Conservation (phyloP, 2,888 invertebrate species). For the Hydroisotoma schaefferi region DNA sequence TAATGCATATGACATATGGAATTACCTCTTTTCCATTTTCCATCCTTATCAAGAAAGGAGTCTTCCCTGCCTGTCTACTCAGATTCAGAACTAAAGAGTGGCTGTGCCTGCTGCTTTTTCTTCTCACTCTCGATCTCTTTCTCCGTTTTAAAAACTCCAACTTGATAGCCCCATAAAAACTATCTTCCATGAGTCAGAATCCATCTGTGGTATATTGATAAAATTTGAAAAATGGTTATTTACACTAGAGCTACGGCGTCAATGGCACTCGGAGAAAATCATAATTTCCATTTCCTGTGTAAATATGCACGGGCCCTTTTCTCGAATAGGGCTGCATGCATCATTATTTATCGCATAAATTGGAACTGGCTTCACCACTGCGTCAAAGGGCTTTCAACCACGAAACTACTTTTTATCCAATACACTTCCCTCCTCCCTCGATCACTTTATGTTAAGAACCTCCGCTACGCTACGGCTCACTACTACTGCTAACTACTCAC, state of each 20-base stretch:
- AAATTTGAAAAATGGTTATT: slow-evolving; percentile 51
- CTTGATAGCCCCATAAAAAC: slow-evolving; percentile 49
- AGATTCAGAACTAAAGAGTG: too few relatives aligned
- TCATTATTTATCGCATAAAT: slow-evolving; percentile 48
- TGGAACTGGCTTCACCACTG: slow-evolving; percentile 42
- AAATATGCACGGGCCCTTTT: slow-evolving; percentile 39
- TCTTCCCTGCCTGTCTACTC: slow-evolving; percentile 12
- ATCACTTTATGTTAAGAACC: too few relatives aligned
- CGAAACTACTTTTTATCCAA: slow-evolving; percentile 46
- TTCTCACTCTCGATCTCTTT: slow-evolving; percentile 5
- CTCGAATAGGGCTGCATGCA: slow-evolving; percentile 40
- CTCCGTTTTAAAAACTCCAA: slow-evolving; percentile 41
- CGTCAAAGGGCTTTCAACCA: slow-evolving; percentile 45
- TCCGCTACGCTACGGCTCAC: too few relatives aligned
- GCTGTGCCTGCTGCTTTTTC: slow-evolving; percentile 2
- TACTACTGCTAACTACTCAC: too few relatives aligned
- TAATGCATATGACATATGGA: slow-evolving; percentile 48
- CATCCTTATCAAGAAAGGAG: slow-evolving; percentile 9
- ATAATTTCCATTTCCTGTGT: slow-evolving; percentile 49
- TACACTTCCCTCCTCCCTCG: slow-evolving; percentile 26
- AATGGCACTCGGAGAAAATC: slow-evolving; percentile 49
- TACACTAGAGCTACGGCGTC: slow-evolving; percentile 47
- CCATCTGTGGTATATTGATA: slow-evolving; percentile 51
- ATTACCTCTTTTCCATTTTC: slow-evolving; percentile 47
- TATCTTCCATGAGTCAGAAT: slow-evolving; percentile 49